phyloP scores from a whole-genome alignment of 2,113 vertebrate species.

The Cercopithecus mona region DNA sequence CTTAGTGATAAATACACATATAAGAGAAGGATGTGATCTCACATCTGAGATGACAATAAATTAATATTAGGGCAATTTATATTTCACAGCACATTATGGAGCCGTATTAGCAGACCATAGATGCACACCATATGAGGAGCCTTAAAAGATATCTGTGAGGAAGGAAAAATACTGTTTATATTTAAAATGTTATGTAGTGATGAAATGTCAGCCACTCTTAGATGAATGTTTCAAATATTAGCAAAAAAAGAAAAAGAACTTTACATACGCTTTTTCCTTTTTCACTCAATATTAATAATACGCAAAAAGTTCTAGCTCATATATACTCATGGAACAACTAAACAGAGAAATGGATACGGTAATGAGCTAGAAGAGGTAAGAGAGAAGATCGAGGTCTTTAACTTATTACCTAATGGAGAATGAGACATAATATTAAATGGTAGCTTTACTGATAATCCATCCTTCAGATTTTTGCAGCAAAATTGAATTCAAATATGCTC shows the following conservation, averaged over 20 bases:
- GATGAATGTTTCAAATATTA: not conserved
- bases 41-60: slow-evolving; percentile 41
- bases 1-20: not conserved
- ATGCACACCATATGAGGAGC: not conserved
- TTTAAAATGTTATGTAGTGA: slow-evolving; percentile 7
- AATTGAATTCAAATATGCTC: not conserved
- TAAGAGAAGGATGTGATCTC: not conserved
- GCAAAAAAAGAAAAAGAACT: not conserved
- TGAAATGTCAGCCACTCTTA: not conserved
- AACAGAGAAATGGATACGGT: not conserved
- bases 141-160: slow-evolving; percentile 22
- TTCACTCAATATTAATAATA: not conserved
- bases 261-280: not conserved
- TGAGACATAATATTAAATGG: not conserved
- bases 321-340: not conserved
- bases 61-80: slow-evolving; percentile 28
- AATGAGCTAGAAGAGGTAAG: not conserved
- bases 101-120: slow-evolving; percentile 25
- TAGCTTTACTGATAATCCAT: not conserved
- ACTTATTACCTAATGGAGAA: not conserved
- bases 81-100: slow-evolving; percentile 25
- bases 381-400: not conserved
- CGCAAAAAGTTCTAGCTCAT: not conserved
- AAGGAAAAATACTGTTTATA: not conserved
- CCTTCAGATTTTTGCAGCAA: not conserved